A percentile compares a stretch with the other conserved stretches of the same genome.
Evolutionary conservation across 2,888 invertebrate genomes (phyloP).

Genomic region (Loripinus fragilis): DNA sequence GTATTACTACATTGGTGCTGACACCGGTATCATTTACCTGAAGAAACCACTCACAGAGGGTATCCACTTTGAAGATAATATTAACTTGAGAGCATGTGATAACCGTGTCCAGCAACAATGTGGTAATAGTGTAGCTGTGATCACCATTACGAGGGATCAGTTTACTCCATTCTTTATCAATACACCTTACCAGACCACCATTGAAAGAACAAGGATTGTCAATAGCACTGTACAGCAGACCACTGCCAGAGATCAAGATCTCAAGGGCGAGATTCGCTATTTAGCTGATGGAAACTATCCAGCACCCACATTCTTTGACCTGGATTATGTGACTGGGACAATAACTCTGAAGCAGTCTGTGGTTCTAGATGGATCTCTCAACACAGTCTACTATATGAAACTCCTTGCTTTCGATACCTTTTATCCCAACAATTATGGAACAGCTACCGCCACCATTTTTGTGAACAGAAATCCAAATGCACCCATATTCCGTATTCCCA

Average conservation of each 20-base stretch:
- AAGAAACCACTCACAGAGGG: slow-evolving; percentile 72
- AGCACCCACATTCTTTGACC: slow-evolving; percentile 72
- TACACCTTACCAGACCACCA: slow-evolving; percentile 45
- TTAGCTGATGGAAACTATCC: slow-evolving; percentile 72
- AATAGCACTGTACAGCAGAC: slow-evolving; percentile 48
- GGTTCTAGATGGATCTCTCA: slow-evolving; percentile 59
- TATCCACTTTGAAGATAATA: slow-evolving; percentile 58
- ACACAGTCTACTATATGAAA: slow-evolving; percentile 64
- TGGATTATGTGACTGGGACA: slow-evolving; percentile 63
- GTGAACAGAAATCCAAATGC: slow-evolving; percentile 76
- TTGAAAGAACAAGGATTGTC: slow-evolving; percentile 37
- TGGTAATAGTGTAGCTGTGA: slow-evolving; percentile 63
- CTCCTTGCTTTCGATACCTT: slow-evolving; percentile 72
- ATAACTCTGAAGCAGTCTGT: slow-evolving; percentile 58
- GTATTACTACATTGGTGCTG: slow-evolving; percentile 71
- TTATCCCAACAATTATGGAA: slow-evolving; percentile 67
- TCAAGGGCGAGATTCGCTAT: slow-evolving; percentile 74
- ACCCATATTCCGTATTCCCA: slow-evolving; percentile 64
- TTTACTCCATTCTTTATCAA: slow-evolving; percentile 59
- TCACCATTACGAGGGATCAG: slow-evolving; percentile 61
- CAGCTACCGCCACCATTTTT: slow-evolving; percentile 72
- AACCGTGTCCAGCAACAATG: slow-evolving; percentile 60
- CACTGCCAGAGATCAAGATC: slow-evolving; percentile 54
- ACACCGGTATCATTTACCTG: slow-evolving; percentile 70
- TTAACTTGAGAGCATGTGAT: slow-evolving; percentile 60